phyloP scores from a whole-genome alignment of 2,113 vertebrate species.

The Cheilinus undulatus region DNA sequence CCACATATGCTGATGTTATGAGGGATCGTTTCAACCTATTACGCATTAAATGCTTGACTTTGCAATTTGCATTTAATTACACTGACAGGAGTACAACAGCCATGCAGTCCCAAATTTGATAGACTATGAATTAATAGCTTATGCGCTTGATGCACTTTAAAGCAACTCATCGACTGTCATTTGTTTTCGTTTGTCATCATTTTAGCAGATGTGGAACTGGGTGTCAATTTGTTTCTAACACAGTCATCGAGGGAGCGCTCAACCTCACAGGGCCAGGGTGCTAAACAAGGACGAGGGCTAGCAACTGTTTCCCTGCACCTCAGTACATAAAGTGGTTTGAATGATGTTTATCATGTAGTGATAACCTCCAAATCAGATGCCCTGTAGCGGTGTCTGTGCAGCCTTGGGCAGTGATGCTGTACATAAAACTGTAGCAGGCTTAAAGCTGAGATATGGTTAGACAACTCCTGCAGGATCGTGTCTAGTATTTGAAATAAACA shows the following conservation, averaged over 20 bases:
- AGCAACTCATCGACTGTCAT: conserved; percentile 67
- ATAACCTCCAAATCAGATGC: conserved; percentile 44
- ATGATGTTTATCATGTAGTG: conserved; percentile 33
- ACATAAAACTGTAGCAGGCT: conserved; percentile 8
- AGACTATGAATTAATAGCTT: conserved; percentile 69
- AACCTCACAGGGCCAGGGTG: not conserved
- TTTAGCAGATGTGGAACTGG: conserved; percentile 34
- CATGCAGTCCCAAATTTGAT: conserved; percentile 54
- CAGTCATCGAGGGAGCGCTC: not conserved
- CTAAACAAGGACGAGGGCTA: conserved; percentile 22
- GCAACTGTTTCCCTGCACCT: conserved; percentile 19
- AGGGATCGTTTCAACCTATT: conserved; percentile 73
- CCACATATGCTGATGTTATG: conserved; percentile 67
- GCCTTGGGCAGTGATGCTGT: conserved; percentile 27
- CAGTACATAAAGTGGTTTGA: conserved; percentile 37
- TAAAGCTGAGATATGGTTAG: not conserved
- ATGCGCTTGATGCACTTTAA: conserved; percentile 58
- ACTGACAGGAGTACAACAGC: conserved; percentile 55
- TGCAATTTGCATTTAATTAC: conserved; percentile 79
- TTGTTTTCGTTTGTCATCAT: conserved; percentile 70
- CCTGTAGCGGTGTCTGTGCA: conserved; percentile 10
- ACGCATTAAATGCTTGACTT: conserved; percentile 76
- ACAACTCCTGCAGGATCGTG: conserved; percentile 9
- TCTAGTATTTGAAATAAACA: conserved; percentile 13
- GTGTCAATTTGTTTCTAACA: conserved; percentile 36